Percentiles rank a stretch among this genome's conserved stretches.
Conservation (phyloP, 2,797 vertebrate species). For the Chelonia mydas region DNA sequence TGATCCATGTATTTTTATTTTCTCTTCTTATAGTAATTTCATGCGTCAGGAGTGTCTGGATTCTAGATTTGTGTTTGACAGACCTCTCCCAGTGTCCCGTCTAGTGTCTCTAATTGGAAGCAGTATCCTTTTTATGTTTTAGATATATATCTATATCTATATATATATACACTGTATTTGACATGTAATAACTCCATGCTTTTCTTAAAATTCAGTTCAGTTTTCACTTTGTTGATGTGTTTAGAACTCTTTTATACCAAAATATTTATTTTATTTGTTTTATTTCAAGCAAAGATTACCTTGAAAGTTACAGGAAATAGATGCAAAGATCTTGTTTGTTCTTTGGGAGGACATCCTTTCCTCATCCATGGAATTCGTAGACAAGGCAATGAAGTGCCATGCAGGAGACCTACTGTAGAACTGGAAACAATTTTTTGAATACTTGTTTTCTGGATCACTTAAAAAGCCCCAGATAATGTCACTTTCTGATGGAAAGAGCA, state of each 20-base stretch:
- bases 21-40: constrained; percentile 89
- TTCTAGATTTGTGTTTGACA: constrained; percentile 97
- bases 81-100: constrained; percentile 94
- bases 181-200: neutral
- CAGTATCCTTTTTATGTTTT: constrained; percentile 91
- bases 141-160: neutral
- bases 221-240: neutral
- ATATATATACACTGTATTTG: neutral
- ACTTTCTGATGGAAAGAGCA: neutral
- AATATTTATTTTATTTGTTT: neutral
- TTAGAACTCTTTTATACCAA: neutral
- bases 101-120: constrained; percentile 96
- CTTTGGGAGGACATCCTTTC: neutral
- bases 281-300: neutral
- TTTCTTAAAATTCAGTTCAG: neutral
- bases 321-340: fast-evolving
- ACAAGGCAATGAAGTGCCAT: neutral
- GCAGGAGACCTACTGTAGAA: neutral
- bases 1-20: constrained; percentile 35
- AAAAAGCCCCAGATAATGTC: neutral
- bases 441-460: neutral
- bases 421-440: neutral
- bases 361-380: neutral
- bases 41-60: constrained; percentile 99
- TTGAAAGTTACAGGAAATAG: neutral